Evolutionary conservation across 64 coral and sea anemone species (phyloP), one percentile per base, ranked within the genome.

Genomic region (Porites australiensis): DNA sequence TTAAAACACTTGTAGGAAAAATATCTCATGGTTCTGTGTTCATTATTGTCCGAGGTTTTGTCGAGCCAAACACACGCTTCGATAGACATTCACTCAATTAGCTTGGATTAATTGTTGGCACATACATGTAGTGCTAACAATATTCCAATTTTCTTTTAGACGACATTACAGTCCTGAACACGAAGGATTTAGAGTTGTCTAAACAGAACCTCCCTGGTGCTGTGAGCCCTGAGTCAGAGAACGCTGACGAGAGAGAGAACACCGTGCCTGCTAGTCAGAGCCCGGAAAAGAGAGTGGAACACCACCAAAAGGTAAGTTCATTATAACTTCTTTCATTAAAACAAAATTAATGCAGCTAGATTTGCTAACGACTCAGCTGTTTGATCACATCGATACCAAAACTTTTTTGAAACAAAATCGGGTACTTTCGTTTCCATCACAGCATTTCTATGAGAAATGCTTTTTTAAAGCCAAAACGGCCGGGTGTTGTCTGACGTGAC

Each of bases 401-500:
- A 37, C 27, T 37, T 37, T 37, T 53, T 77, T 88, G 72, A 88
- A 88, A 88, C 86, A 15, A 88, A 88, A 64, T 88, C 72, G 43
- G 86, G 54, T 64, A 88, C 37, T 61, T 64, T 77, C 54, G 86
- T 88, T 88, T 88, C 71, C 16, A 62, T 76, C 6, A 77, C 72
- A 46, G 9, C 21, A 88, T 47, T 61, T 88, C 86, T 88, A 71
- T 88, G 70, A 37, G 69, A 59, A 75, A 88, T 60, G 22, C 1
- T 58, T 75, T 88, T 57, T 88, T 88, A 74, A 88, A 88, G 69
- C 85, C 70, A 88, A 88, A 74, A 88, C 50, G 68, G 49, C 50
- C 85, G 73, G 73, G 67, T 59, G 67, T 88, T 67, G 85, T 74
- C 18, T 88, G 69, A 88, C 85, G 85, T 52, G 52, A 43, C 53